phyloP scores from a whole-genome alignment of 2,888 invertebrate genomes.

The Parascotia fuliginaria region DNA sequence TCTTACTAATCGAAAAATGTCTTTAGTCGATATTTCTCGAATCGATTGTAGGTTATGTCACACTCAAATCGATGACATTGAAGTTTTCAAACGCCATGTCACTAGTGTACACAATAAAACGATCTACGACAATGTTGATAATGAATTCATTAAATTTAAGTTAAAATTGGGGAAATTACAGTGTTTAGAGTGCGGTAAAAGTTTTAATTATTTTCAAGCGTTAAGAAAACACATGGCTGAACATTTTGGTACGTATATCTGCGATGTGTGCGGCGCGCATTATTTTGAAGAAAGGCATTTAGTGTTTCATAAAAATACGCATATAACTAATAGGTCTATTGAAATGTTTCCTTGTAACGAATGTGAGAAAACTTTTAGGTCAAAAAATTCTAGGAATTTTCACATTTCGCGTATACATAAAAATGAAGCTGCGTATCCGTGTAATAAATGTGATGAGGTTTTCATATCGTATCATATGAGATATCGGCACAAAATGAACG shows the following conservation, averaged over 20 bases:
- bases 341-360: constrained; percentile 60
- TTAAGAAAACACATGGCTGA: constrained; percentile 57
- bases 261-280: constrained; percentile 57
- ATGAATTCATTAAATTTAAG: constrained; percentile 67
- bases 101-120: constrained; percentile 50
- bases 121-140: constrained; percentile 42
- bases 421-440: constrained; percentile 50
- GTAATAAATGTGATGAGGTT: constrained; percentile 49
- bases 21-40: constrained; percentile 56
- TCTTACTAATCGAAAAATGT: constrained; percentile 49
- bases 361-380: constrained; percentile 58
- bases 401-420: constrained; percentile 50
- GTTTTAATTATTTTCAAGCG: constrained; percentile 55
- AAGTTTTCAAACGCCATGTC: constrained; percentile 61
- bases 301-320: constrained; percentile 47
- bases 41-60: constrained; percentile 64
- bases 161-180: constrained; percentile 53
- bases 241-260: constrained; percentile 59
- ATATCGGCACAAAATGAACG: constrained; percentile 53
- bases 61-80: constrained; percentile 54
- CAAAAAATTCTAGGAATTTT: constrained; percentile 46
- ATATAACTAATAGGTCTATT: constrained; percentile 52
- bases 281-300: constrained; percentile 64
- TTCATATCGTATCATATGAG: constrained; percentile 42
- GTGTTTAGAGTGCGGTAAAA: constrained; percentile 57